Evolutionary conservation across 2,888 invertebrate genomes (phyloP).

Genomic region (Acronicta aceris): DNA sequence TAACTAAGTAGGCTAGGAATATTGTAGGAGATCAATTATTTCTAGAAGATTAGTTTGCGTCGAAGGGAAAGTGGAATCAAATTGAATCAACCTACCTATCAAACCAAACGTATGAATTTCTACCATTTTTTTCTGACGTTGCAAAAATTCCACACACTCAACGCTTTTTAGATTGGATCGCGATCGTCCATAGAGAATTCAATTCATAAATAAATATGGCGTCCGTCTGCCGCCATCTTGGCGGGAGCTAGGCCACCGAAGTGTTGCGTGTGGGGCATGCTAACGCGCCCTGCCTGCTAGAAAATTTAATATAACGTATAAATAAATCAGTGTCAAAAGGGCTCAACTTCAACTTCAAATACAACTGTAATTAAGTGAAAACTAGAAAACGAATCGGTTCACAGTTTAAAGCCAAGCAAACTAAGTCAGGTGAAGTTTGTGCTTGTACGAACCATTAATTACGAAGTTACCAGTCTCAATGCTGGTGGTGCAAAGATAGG

Average conservation of each 20-base stretch:
- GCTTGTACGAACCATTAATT: slow-evolving; percentile 33
- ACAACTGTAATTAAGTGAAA: slow-evolving; percentile 31
- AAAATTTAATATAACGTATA: slow-evolving; percentile 51
- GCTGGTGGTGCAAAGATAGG: slow-evolving; percentile 1
- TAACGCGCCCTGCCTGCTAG: slow-evolving; percentile 45
- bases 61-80: slow-evolving; percentile 6
- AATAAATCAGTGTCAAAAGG: slow-evolving; percentile 51
- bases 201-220: slow-evolving; percentile 76
- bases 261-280: slow-evolving; percentile 69
- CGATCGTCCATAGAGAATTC: slow-evolving; percentile 66
- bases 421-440: slow-evolving; percentile 24
- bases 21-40: background rate
- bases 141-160: slow-evolving; percentile 50
- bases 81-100: slow-evolving; percentile 11
- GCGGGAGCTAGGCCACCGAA: slow-evolving; percentile 52
- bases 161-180: slow-evolving; percentile 67
- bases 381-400: slow-evolving; percentile 33
- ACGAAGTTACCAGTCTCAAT: slow-evolving; percentile 21
- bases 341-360: slow-evolving; percentile 10
- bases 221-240: slow-evolving; percentile 67
- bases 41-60: slow-evolving; percentile 1
- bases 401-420: slow-evolving; percentile 21
- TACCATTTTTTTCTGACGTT: slow-evolving; percentile 45
- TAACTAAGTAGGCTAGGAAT: background rate
- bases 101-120: slow-evolving; percentile 34